A percentile compares a stretch with the other conserved stretches of the same genome.
phyloP scores from a whole-genome alignment of 2,797 vertebrate species.

The Manis crassicaudata region DNA sequence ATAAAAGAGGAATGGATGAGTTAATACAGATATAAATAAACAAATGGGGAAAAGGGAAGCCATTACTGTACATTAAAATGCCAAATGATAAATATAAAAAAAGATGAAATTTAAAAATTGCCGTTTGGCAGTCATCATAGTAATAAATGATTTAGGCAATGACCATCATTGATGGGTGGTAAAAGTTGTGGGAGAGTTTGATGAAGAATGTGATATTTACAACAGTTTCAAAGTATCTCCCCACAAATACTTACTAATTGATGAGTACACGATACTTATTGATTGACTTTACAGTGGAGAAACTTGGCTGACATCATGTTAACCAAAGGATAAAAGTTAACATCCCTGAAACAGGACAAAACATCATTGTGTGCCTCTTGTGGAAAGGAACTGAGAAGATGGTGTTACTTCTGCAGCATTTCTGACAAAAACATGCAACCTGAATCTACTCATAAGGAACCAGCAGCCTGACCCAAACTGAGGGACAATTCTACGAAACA shows the following conservation, averaged over 20 bases:
- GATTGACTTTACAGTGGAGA: background rate
- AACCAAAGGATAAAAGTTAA: background rate
- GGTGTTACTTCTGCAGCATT: background rate
- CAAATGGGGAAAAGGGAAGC: background rate
- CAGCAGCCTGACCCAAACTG: background rate
- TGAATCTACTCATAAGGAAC: background rate
- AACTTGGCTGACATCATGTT: background rate
- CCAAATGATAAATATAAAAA: constrained; percentile 41
- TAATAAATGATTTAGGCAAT: constrained; percentile 22
- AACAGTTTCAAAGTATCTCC: background rate
- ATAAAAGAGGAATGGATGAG: background rate
- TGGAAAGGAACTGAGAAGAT: background rate
- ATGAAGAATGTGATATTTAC: constrained; percentile 19
- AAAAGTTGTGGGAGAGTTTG: background rate
- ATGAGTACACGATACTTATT: background rate
- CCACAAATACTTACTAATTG: background rate
- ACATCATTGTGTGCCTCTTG: background rate
- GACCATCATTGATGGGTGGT: background rate
- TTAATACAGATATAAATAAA: background rate
- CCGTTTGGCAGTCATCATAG: background rate
- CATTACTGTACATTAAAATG: background rate
- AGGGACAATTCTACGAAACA: background rate
- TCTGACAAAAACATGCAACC: background rate
- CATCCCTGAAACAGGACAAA: background rate
- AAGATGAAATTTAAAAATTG: constrained; percentile 33